Evolutionary conservation across 2,888 invertebrate species (phyloP), one percentile per base, ranked within the genome.

Genomic region (Caenorhabditis angaria): DNA sequence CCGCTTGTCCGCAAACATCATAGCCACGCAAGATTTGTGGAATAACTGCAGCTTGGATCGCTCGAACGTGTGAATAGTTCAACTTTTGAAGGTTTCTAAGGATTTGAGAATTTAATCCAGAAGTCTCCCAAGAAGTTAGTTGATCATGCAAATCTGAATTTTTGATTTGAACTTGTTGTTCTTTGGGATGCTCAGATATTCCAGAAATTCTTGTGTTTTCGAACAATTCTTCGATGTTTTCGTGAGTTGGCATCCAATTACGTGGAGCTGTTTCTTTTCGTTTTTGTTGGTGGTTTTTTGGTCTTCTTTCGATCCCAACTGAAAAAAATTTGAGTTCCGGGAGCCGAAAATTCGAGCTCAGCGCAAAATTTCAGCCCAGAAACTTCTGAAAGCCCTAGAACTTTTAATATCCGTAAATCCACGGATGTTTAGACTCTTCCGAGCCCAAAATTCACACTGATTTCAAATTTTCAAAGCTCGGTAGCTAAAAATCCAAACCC

Each of bases 1-100:
- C 97, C 0, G 97, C 97, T 87, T 97, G 97, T 0, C 93, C 95
- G 94, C 97, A 97, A 28, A 99, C 88, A 90, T 99, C 97, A 32
- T 94, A 90, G 0, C 93, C 93, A 14, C 20, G 25, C n/a, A 77
- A 54, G 2, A 78, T 53, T 53, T 76, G 92, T 0, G 97, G 96
- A 63, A 97, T 92, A 0, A 95, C 92, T 78, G 93, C 90, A 85
- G 94, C 94, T 88, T 99, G 97, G 25, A 99, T 93, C 0, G 97
- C 96, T 0, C 97, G 97, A 0, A 96, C 95, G 73, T 91, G 92
- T 1, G 83, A 90, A 85, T 95, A 95, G 0, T 92, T 92, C 0
- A 68, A 59, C 1, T 61, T 58, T 5, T 61, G 47, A n/a, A 76
- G 24, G 41, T 70, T 62, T 5, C 55, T 32, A 12, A 77, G 48